Evolutionary conservation across 2,797 vertebrate genomes (phyloP).

Genomic region (Calcarius lapponicus): DNA sequence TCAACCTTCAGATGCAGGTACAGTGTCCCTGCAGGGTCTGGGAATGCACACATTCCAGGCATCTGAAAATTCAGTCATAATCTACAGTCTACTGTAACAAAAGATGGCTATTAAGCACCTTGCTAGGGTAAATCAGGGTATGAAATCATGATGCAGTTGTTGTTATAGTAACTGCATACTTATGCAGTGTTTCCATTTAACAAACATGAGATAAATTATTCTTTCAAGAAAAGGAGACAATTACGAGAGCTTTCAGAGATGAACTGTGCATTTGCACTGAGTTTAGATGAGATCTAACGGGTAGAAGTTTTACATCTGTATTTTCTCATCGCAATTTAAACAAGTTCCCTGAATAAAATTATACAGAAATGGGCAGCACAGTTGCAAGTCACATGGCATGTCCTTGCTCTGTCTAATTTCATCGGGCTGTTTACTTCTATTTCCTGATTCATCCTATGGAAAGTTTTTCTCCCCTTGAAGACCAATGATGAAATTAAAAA

Average conservation of each 20-base stretch:
- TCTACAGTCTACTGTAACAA: not conserved
- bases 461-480: not conserved
- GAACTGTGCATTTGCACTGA: not conserved
- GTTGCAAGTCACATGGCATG: not conserved
- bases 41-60: not conserved
- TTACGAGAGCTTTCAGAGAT: not conserved
- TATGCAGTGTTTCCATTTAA: not conserved
- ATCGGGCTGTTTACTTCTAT: not conserved
- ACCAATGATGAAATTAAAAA: not conserved
- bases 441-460: not conserved
- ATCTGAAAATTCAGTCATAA: not conserved
- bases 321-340: not conserved
- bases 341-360: not conserved
- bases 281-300: not conserved
- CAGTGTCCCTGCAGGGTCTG: not conserved
- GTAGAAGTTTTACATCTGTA: not conserved
- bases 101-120: not conserved
- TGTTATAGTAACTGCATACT: slow-evolving; percentile 26
- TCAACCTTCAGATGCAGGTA: not conserved
- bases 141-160: not conserved
- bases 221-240: not conserved
- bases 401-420: not conserved
- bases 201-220: not conserved
- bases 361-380: not conserved
- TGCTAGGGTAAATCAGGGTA: not conserved